A percentile compares a stretch with the other conserved stretches of the same genome.
These are phyloP conservation scores for Myocastor coypus DNA, from an alignment of 2,113 vertebrate species.

Conservation along the genomic window DNA sequence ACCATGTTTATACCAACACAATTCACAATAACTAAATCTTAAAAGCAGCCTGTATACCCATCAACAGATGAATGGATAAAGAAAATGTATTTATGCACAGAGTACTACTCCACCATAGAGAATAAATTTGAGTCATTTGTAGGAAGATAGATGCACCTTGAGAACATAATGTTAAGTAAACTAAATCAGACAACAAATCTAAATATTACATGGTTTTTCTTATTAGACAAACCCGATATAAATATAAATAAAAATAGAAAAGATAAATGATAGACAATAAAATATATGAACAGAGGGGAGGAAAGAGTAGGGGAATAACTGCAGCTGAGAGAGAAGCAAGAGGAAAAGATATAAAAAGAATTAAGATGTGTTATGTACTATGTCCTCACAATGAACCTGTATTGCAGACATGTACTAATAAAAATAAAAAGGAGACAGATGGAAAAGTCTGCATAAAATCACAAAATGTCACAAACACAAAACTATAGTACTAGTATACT, in stretches of 20 bases:
- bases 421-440: background rate
- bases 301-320: background rate
- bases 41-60: background rate
- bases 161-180: background rate
- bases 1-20: background rate
- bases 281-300: background rate
- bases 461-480: constrained; percentile 27
- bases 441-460: constrained; percentile 1
- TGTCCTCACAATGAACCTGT: background rate
- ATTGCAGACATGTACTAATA: background rate
- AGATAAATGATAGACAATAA: background rate
- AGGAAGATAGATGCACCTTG: background rate
- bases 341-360: background rate
- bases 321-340: background rate
- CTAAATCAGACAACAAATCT: background rate
- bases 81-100: background rate
- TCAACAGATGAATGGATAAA: background rate
- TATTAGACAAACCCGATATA: background rate
- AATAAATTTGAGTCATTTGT: background rate
- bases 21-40: background rate
- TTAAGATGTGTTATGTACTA: background rate
- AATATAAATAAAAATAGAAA: background rate
- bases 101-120: background rate
- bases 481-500: constrained; percentile 14
- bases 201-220: background rate